Conservation (phyloP, 2,113 vertebrate genomes). For the Lycaon pictus region DNA sequence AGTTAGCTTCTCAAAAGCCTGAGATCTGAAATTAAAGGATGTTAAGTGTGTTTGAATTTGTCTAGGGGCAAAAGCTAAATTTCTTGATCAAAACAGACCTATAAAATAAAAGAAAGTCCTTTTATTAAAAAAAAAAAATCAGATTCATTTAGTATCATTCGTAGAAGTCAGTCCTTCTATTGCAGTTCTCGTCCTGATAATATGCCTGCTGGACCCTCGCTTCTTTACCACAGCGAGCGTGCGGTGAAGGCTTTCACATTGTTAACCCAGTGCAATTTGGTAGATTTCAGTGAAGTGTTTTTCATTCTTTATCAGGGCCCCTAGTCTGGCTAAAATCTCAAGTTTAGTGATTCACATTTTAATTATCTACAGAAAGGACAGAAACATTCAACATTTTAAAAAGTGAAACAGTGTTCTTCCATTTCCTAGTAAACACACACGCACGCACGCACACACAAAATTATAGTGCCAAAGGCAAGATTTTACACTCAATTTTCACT, state of each 20-base stretch:
- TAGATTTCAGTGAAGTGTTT: background rate
- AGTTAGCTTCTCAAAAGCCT: constrained; percentile 19
- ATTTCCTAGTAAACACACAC: background rate
- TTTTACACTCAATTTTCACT: background rate
- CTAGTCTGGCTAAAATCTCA: constrained; percentile 35
- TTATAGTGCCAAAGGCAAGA: constrained; percentile 34
- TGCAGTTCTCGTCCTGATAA: background rate
- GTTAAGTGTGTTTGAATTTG: background rate
- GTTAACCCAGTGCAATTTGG: background rate
- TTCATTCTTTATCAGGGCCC: constrained; percentile 9
- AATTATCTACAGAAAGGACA: constrained; percentile 22
- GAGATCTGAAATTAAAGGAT: constrained; percentile 2
- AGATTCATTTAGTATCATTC: background rate
- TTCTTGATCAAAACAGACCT: constrained; percentile 32
- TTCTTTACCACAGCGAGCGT: too few species aligned
- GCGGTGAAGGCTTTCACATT: background rate
- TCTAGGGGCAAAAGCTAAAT: background rate
- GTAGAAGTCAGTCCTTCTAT: too few species aligned
- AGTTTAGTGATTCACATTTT: constrained; percentile 56
- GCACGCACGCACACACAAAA: background rate
- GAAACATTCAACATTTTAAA: constrained; percentile 39
- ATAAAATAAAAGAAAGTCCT: background rate
- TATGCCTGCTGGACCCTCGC: background rate
- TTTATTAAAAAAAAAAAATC: background rate
- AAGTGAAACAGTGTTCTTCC: background rate